A percentile compares a stretch with the other conserved stretches of the same genome.
Evolutionary conservation across 1,140 invertebrate species (phyloP).

Genomic region (Dufourea novaeangliae): DNA sequence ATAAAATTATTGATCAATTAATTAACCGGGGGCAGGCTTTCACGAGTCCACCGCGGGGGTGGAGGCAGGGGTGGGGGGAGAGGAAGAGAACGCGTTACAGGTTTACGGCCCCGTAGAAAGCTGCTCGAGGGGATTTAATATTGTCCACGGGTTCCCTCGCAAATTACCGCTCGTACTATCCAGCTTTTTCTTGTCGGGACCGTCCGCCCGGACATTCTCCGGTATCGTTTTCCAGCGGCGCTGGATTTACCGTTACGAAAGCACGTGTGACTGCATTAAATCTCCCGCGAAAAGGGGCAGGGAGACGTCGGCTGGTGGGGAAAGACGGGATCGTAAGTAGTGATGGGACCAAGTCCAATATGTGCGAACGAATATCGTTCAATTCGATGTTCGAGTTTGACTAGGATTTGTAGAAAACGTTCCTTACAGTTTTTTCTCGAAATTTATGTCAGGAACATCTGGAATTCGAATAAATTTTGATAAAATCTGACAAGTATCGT

Average conservation of each 20-base stretch:
- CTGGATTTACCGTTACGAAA: conserved; percentile 58
- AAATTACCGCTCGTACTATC: conserved; percentile 50
- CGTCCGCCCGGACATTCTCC: conserved; percentile 34
- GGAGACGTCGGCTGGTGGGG: conserved; percentile 20
- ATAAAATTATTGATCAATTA: conserved; percentile 41
- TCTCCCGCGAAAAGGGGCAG: conserved; percentile 33
- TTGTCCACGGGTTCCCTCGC: conserved; percentile 20
- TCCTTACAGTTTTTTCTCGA: no score
- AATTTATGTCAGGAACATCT: no score
- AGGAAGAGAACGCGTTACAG: background rate
- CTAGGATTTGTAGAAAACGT: no score
- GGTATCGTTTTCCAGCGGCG: conserved; percentile 50
- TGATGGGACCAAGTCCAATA: background rate
- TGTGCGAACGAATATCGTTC: background rate
- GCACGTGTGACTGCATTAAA: conserved; percentile 62
- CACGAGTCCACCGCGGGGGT: no score
- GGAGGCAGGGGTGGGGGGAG: background rate
- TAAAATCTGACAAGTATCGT: no score
- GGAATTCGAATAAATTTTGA: no score
- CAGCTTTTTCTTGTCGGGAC: conserved; percentile 30
- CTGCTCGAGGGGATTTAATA: conserved; percentile 13
- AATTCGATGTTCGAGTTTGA: no score
- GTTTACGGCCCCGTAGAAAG: conserved; percentile 34
- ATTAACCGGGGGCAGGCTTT: background rate
- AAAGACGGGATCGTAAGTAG: conserved; percentile 42